Conservation (phyloP, 2,113 vertebrate genomes). For the Elephantulus edwardii region DNA sequence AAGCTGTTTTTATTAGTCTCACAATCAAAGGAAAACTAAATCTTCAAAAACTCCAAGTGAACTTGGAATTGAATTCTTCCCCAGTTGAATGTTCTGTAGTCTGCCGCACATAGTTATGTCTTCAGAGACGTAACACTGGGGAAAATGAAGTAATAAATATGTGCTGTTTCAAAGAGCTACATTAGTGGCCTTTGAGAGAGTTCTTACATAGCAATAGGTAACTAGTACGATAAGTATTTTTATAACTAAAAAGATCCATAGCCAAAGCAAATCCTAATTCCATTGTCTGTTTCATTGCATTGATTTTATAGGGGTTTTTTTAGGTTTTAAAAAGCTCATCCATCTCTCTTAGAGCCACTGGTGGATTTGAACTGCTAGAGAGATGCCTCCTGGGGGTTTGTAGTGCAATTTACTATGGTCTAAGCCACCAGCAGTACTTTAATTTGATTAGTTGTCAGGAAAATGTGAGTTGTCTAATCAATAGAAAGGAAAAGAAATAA, state of each 20-base stretch:
- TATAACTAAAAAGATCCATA: background rate
- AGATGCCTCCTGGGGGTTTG: too few relatives aligned
- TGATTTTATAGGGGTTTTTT: too few relatives aligned
- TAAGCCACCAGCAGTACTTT: too few relatives aligned
- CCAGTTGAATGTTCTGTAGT: background rate
- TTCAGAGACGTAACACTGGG: background rate
- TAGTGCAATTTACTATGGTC: too few relatives aligned
- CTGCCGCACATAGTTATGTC: background rate
- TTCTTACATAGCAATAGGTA: background rate
- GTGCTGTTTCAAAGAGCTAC: background rate
- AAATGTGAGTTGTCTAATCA: background rate
- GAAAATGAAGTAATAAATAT: background rate
- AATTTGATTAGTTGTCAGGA: background rate
- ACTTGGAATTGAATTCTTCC: background rate
- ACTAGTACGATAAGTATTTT: background rate
- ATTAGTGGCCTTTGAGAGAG: background rate
- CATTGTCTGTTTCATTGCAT: too few relatives aligned
- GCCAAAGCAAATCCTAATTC: too few relatives aligned
- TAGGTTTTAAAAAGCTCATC: too few relatives aligned
- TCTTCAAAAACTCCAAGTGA: accelerated
- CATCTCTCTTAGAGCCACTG: too few relatives aligned
- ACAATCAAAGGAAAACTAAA: background rate
- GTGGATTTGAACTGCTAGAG: too few relatives aligned
- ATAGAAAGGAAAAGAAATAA: background rate
- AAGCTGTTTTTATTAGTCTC: too few relatives aligned